These are phyloP conservation scores for Chymomyza amoena DNA, from an alignment of 2,888 invertebrate genomes.

Conservation along the genomic window DNA sequence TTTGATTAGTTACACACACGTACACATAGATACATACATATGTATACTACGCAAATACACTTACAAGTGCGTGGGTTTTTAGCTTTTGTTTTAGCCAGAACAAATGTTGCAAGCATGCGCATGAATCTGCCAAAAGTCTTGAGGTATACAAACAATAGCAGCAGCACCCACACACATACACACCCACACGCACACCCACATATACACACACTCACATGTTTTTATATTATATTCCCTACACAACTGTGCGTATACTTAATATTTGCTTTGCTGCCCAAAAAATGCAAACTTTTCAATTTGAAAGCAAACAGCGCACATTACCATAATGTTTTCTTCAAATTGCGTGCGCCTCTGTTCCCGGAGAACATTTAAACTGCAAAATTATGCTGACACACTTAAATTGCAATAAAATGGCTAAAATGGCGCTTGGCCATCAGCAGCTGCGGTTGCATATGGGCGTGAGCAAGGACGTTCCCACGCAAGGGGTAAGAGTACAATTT, in stretches of 20 bases:
- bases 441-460: too few species aligned
- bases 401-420: slow-evolving; percentile 57
- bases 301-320: slow-evolving; percentile 11
- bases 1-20: slow-evolving; percentile 17
- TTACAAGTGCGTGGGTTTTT: slow-evolving; percentile 16
- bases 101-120: slow-evolving; percentile 58
- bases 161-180: slow-evolving; percentile 27
- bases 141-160: slow-evolving; percentile 36
- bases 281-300: slow-evolving; percentile 54
- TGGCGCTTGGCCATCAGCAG: neutral
- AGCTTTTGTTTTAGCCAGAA: slow-evolving; percentile 21
- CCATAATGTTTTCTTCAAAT: slow-evolving; percentile 28
- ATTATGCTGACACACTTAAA: slow-evolving; percentile 67
- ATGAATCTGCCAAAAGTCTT: slow-evolving; percentile 32
- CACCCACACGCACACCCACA: slow-evolving; percentile 15
- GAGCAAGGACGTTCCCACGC: too few species aligned
- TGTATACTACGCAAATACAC: neutral
- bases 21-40: slow-evolving; percentile 3
- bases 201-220: slow-evolving; percentile 24
- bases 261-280: slow-evolving; percentile 19
- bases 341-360: neutral
- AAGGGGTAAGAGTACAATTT: too few species aligned
- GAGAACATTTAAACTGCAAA: slow-evolving; percentile 35
- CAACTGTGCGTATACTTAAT: slow-evolving; percentile 9
- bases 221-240: neutral